Conservation (phyloP, 2,113 vertebrate species). For the Collichthys lucidus region DNA sequence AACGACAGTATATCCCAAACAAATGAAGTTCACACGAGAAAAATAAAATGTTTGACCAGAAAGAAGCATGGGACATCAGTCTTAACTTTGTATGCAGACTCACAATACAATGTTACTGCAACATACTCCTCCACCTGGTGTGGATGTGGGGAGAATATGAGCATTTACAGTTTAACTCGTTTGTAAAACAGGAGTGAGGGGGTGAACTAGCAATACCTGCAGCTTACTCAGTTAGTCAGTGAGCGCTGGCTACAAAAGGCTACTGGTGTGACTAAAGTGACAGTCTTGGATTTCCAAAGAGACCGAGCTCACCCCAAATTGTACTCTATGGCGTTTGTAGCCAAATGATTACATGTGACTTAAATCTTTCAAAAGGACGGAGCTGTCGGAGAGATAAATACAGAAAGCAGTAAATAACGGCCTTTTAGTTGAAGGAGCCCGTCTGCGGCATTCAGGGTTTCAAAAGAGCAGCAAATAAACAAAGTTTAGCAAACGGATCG, state of each 20-base stretch:
- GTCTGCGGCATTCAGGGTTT: not conserved
- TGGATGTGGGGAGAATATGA: not conserved
- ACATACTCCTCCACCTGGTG: not conserved
- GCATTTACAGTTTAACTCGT: not conserved
- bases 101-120: not conserved
- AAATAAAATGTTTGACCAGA: not conserved
- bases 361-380: not conserved
- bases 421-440: not conserved
- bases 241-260: not conserved
- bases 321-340: slow-evolving; percentile 13
- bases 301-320: slow-evolving; percentile 3
- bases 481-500: not conserved
- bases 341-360: slow-evolving; percentile 3
- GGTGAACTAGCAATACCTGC: not conserved
- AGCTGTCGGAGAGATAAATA: slow-evolving; percentile 4
- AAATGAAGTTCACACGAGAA: slow-evolving; percentile 9
- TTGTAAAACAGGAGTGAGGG: not conserved
- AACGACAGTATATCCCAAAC: not conserved
- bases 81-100: not conserved
- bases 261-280: slow-evolving; percentile 3
- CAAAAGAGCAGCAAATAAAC: slow-evolving; percentile 2
- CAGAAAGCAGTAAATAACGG: not conserved
- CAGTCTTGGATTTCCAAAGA: not conserved
- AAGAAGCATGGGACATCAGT: not conserved
- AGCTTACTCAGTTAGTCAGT: not conserved